Evolutionary conservation across 2,888 invertebrate species (phyloP), one percentile per base, ranked within the genome.

Genomic region (Apocheima hispidaria): DNA sequence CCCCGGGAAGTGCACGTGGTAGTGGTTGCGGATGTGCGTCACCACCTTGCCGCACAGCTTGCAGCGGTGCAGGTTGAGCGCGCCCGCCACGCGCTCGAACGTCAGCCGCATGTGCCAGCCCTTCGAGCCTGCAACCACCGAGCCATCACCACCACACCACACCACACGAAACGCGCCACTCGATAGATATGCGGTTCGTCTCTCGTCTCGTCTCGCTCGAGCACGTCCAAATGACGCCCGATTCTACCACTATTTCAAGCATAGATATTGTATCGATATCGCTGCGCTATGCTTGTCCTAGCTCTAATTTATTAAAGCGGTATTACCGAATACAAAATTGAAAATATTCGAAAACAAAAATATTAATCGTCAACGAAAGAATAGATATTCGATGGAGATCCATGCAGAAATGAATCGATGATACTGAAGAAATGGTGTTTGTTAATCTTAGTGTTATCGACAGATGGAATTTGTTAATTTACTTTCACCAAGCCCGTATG

Each of bases 41-140:
- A 97, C 97, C 94, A 97, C 96, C 95, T 97, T 97, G 93, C 97
- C 97, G 94, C 97, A 97, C 94, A 97, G 95, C 95, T 97, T 97
- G 95, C 97, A 97, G 92, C 97, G 96, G 95, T 97, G 97, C 94
- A 97, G 96, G 95, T 97, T 97, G 92, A 96, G 96, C 94, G 96
- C 96, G 93, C 97, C 97, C 93, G 97, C 96, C 94, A 97, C 95
- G 87, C 97, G 96, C 95, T 97, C 97, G 95, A 97, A 97, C 93
- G 97, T 97, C 94, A 97, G 96, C 94, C 97, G 96, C 97, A 97
- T 97, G 95, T 97, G 97, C 96, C 97, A 97, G 95, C 97, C 96
- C 96, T 97, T 97, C 93, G 97, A 97, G 96, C 97, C 97, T 97
- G 96, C 95, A 96, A 96, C 93, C 94, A 94, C 93, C 93, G 90